Percentiles rank a stretch among this genome's conserved stretches.
Conservation (phyloP, 2,113 vertebrate species). For the Speoplatyrhinus poulsoni region DNA sequence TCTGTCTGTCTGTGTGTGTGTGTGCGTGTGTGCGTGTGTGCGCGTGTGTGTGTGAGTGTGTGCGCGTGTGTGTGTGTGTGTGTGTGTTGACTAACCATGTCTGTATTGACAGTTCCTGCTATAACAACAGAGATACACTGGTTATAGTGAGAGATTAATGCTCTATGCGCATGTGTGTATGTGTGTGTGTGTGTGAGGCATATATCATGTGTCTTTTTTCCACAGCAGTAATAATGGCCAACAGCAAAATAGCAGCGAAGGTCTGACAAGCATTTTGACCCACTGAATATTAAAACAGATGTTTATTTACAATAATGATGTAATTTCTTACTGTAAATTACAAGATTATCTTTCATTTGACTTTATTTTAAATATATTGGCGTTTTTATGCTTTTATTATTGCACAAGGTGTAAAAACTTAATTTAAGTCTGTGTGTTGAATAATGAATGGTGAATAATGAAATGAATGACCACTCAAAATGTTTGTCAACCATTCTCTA, state of each 20-base stretch:
- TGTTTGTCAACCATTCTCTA: too few relatives aligned
- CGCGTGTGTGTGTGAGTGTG: slow-evolving; percentile 5
- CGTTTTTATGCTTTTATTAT: too few relatives aligned
- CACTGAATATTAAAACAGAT: too few relatives aligned
- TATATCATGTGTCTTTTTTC: slow-evolving; percentile 40
- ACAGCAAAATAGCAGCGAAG: too few relatives aligned
- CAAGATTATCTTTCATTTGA: too few relatives aligned
- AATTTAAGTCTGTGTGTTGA: too few relatives aligned
- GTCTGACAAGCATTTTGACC: too few relatives aligned
- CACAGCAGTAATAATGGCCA: neutral
- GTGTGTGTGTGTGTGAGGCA: slow-evolving; percentile 27
- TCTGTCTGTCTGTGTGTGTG: slow-evolving; percentile 15
- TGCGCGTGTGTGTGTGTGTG: slow-evolving; percentile 16
- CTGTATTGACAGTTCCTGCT: slow-evolving; percentile 75
- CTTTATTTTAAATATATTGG: too few relatives aligned
- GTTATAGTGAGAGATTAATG: slow-evolving; percentile 73
- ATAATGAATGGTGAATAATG: too few relatives aligned
- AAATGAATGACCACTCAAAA: too few relatives aligned
- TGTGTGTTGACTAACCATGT: slow-evolving; percentile 70
- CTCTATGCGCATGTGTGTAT: slow-evolving; percentile 31
- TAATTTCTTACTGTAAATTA: slow-evolving; percentile 7
- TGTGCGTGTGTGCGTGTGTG: slow-evolving; percentile 15
- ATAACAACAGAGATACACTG: slow-evolving; percentile 67
- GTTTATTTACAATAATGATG: slow-evolving; percentile 21
- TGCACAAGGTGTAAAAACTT: too few relatives aligned